phyloP scores from a whole-genome alignment of 2,797 vertebrate species.

The Iguana delicatissima region DNA sequence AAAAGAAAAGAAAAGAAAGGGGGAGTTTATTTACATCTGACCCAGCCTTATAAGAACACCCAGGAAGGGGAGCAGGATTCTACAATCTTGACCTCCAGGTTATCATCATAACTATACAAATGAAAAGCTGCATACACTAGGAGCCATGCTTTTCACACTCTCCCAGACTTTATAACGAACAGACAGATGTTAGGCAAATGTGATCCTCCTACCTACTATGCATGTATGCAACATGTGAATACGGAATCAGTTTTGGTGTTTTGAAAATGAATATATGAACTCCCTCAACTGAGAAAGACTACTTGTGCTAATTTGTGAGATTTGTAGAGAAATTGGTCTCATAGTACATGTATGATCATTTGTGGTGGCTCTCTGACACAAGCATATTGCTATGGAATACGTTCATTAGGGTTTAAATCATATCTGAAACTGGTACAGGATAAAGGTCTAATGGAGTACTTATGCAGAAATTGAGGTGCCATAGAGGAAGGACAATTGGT shows the following conservation, averaged over 20 bases:
- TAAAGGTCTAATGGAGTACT: too few species aligned
- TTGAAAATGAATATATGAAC: background rate
- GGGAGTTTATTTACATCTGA: too few species aligned
- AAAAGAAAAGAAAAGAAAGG: too few species aligned
- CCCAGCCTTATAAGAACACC: too few species aligned
- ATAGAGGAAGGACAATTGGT: too few species aligned
- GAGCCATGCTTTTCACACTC: background rate
- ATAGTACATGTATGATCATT: background rate
- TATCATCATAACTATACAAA: background rate
- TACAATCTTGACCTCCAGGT: background rate
- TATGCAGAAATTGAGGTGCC: too few species aligned
- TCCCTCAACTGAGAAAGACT: background rate
- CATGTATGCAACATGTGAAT: too few species aligned
- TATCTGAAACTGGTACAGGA: too few species aligned
- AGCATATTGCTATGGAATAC: background rate
- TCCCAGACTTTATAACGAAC: too few species aligned
- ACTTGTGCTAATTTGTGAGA: background rate
- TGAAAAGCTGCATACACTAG: background rate
- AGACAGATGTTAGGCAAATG: too few species aligned
- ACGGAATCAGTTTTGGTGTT: background rate
- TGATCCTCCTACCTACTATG: too few species aligned
- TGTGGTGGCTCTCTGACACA: background rate
- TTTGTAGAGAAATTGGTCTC: too few species aligned
- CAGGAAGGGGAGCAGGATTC: background rate
- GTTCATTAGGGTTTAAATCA: background rate